A percentile compares a stretch with the other conserved stretches of the same genome.
Conservation (phyloP, 2,113 vertebrate species). For the Alligator sinensis region DNA sequence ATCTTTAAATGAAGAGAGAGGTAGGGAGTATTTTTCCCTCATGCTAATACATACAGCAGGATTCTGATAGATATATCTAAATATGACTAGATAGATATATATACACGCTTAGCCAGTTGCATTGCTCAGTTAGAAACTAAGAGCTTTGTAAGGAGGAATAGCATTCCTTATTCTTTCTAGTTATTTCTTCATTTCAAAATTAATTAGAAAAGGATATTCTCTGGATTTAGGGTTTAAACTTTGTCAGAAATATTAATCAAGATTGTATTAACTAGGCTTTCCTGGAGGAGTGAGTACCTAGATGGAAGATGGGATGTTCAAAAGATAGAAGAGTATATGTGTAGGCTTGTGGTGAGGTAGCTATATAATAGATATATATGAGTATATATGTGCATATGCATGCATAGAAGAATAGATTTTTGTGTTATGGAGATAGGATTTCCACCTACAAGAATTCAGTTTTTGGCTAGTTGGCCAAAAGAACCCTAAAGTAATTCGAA, state of each 20-base stretch:
- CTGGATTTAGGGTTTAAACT: constrained; percentile 51
- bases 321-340: fast-evolving
- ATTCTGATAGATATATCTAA: not conserved
- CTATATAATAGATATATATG: not conserved
- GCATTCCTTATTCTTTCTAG: not conserved
- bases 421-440: not conserved
- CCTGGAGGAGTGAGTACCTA: not conserved
- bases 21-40: not conserved
- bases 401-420: not conserved
- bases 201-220: constrained; percentile 59
- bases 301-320: fast-evolving
- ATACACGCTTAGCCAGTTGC: not conserved
- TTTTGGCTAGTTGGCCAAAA: not conserved
- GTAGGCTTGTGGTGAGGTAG: fast-evolving
- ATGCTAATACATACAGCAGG: fast-evolving
- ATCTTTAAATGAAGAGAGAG: not conserved
- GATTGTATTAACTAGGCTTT: constrained; percentile 33
- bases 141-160: not conserved
- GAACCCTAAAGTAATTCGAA: not conserved
- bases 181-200: not conserved
- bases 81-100: not conserved
- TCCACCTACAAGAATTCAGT: not conserved
- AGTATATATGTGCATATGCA: fast-evolving
- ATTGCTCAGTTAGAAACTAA: too few species aligned
- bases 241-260: constrained; percentile 54